Evolutionary conservation across 2,797 vertebrate species (phyloP), one percentile per base, ranked within the genome.

Genomic region (Emys orbicularis): DNA sequence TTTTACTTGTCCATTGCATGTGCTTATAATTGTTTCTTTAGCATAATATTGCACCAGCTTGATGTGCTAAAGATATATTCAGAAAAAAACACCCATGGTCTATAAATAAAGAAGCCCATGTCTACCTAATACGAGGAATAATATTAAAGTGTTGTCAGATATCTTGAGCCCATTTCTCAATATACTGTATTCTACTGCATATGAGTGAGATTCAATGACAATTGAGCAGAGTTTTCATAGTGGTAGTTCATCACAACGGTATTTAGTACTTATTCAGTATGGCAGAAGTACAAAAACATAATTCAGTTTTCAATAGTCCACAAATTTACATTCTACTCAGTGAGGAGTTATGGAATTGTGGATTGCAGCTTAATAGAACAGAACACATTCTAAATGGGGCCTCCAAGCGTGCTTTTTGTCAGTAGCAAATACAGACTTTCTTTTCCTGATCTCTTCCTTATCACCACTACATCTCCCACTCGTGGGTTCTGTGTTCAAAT

Each of bases 231-330:
- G 6, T 12, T 95, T 94, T 82, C 49, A 93, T 87, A 85, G 29
- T 47, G 4, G 47, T 90, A 82, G 29, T 81, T 92, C 84, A 86
- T 92, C 65, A 83, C 47, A 84, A 44, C 88, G 92, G 74, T 96
- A 91, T 92, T 93, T 91, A 87, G 49, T 56, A 53, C 52, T 82
- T 1, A 5, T 92, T 37, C 87, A 52, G 76, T 95, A 90, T 74
- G 27, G 95, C 59, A 91, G 81, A 54, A 8, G 89, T 74, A 93
- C 41, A 76, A 44, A 47, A 96, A 83, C 19, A 37, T 92, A 82
- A 86, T 56, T 79, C 6, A 8, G 1, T 89, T 79, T 91, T 95
- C 90, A 47, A 56, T 89, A 84, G 85, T 13, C 93, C 34, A 5
- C 5, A 87, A 90, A 93, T 74, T 87, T 9, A 44, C 41, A 50